A percentile compares a stretch with the other conserved stretches of the same genome.
Conservation (phyloP, 2,797 vertebrate species). For the Eleutherodactylus coqui region DNA sequence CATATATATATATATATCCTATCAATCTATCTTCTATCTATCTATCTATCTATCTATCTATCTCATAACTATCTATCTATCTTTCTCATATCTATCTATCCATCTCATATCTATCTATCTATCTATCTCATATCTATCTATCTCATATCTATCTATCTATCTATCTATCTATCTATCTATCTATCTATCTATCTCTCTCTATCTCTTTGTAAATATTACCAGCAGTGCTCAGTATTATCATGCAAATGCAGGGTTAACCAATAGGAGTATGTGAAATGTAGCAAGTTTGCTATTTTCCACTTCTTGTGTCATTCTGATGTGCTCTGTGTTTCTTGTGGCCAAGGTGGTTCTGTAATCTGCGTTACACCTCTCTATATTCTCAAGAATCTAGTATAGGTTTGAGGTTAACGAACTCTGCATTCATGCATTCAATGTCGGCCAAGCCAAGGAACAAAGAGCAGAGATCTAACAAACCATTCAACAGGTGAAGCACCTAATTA, state of each 20-base stretch:
- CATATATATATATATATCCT: too few species aligned
- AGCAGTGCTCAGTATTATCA: neutral
- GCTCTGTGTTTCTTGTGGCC: constrained; percentile 10
- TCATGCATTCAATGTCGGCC: neutral
- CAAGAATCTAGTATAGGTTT: constrained; percentile 11
- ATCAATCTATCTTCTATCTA: too few species aligned
- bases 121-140: too few species aligned
- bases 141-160: too few species aligned
- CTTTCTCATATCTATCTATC: too few species aligned
- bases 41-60: too few species aligned
- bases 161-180: neutral
- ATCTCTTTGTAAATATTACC: neutral
- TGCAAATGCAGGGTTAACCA: neutral
- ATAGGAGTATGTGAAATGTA: neutral
- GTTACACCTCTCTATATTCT: constrained; percentile 27
- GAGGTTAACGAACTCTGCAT: neutral
- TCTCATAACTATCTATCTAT: too few species aligned
- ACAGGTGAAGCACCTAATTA: constrained; percentile 26
- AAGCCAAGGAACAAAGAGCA: constrained; percentile 13
- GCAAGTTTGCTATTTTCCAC: neutral
- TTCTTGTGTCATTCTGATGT: neutral
- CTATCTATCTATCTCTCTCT: neutral
- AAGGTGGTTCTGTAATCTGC: neutral
- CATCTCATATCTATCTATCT: too few species aligned
- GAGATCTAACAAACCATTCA: neutral